phyloP scores from a whole-genome alignment of 2,888 invertebrate genomes.

The Perizoma affinitatum region DNA sequence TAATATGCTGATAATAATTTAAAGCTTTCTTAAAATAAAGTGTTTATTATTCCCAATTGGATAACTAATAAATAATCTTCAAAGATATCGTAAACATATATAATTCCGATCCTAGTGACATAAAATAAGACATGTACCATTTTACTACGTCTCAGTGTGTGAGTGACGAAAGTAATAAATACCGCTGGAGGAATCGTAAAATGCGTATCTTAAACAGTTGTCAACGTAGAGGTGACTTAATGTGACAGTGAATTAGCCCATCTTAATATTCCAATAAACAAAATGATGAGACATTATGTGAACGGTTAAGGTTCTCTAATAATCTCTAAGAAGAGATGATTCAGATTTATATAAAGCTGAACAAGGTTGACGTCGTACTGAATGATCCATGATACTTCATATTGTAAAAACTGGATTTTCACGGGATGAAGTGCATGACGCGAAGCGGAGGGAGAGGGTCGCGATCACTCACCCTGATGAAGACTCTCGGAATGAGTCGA shows the following conservation, averaged over 20 bases:
- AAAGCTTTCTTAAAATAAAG: constrained; percentile 44
- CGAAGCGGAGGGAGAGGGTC: too few species aligned
- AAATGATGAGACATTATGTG: constrained; percentile 51
- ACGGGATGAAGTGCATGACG: too few species aligned
- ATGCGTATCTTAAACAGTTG: constrained; percentile 68
- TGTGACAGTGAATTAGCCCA: constrained; percentile 69
- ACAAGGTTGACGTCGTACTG: constrained; percentile 18
- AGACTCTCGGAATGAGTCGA: too few species aligned
- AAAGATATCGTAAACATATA: constrained; percentile 56
- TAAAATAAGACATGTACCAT: constrained; percentile 58
- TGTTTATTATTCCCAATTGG: constrained; percentile 46
- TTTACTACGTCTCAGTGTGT: constrained; percentile 61
- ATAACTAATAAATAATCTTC: constrained; percentile 54
- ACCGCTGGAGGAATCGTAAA: constrained; percentile 69
- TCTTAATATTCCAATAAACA: constrained; percentile 69
- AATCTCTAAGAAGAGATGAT: constrained; percentile 39
- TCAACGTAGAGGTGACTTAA: constrained; percentile 61
- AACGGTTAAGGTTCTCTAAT: constrained; percentile 39
- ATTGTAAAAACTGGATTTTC: not conserved
- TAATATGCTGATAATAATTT: constrained; percentile 33
- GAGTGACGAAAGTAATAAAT: constrained; percentile 74
- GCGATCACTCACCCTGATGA: too few species aligned
- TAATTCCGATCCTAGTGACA: constrained; percentile 50
- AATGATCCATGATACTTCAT: constrained; percentile 11
- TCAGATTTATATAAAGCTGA: constrained; percentile 37